Base-by-base conservation (phyloP, 2,113 vertebrate genomes). In the Phalacrocorax aristotelis region DNA sequence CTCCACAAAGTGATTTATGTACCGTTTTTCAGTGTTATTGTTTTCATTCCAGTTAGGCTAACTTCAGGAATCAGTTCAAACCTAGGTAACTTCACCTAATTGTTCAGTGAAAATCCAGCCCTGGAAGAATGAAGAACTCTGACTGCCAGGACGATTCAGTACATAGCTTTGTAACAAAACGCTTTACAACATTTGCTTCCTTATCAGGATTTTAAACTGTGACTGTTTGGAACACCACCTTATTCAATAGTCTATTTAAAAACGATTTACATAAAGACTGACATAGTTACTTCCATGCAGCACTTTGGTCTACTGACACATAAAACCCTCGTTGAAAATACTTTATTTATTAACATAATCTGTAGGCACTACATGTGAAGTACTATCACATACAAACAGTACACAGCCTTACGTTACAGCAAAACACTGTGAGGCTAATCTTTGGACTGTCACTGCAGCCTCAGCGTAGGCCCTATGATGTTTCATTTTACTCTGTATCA, bases 191-290 rank as follows among this genome's bases (percentile, higher is more conserved):
- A 87, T 93, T 49, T 87, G 89, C 66, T 83, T 85, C 82, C 91
- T 96, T 91, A 96, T 87, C 94, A 80, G 78, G 61, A 70, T 87
- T 94, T 95, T 80, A 77, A 91, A 93, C 55, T 20, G 57, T 15
- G 74, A 81, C 75, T 91, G 29, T 86, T 62, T 32, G 46, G 49
- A 93, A 94, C 78, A 69, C 34, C 71, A 95, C 46, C 84, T 80
- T 83, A 71, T 74, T 87, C 58, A 84, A 65, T 68, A 62, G 65
- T 25, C 70, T 81, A 55, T 83, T 93, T 85, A 77, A 85, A 95
- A 93, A 25, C 66, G 80, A 89, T 93, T 85, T 72, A 91, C 54
- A 70, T 46, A 25, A 88, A 92, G 83, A 58, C 38, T 58, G 55
- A 22, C 42, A 83, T 3, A 48, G 77, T 19, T 75, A 65, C 40